Evolutionary conservation across 2,113 vertebrate species (phyloP).

Genomic region (Periophthalmodon schlosseri): DNA sequence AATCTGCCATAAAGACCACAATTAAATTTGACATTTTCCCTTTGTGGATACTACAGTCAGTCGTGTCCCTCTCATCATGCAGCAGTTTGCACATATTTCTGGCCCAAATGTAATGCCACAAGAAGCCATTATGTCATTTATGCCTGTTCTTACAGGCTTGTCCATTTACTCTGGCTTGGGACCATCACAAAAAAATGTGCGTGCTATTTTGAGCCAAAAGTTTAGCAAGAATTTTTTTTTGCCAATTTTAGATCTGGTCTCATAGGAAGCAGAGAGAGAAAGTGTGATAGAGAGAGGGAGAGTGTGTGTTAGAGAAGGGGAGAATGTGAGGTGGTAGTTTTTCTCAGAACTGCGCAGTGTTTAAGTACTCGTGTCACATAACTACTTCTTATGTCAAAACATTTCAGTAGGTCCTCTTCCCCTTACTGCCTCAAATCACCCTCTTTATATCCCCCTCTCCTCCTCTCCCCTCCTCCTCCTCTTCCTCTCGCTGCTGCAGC

Average conservation of each 20-base stretch:
- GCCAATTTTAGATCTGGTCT: background rate
- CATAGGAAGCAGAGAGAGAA: background rate
- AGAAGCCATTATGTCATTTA: background rate
- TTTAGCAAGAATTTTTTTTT: background rate
- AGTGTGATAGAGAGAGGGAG: slow-evolving; percentile 1
- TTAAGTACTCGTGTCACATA: slow-evolving; percentile 70
- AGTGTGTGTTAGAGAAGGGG: background rate
- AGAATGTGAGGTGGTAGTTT: slow-evolving; percentile 22
- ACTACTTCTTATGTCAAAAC: slow-evolving; percentile 71
- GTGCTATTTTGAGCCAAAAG: background rate
- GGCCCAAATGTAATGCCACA: background rate
- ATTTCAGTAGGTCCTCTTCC: slow-evolving; percentile 60
- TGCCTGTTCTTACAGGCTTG: background rate
- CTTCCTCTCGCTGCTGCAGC: slow-evolving; percentile 32
- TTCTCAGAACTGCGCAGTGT: slow-evolving; percentile 46
- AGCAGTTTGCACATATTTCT: background rate
- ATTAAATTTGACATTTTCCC: background rate
- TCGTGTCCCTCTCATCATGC: background rate
- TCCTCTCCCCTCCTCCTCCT: slow-evolving; percentile 11
- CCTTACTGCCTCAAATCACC: slow-evolving; percentile 60
- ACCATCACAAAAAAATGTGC: background rate
- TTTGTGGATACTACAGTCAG: background rate
- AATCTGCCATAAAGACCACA: background rate
- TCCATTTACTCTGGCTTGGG: background rate
- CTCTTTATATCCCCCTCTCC: slow-evolving; percentile 53